Percentiles rank a stretch among this genome's conserved stretches.
Evolutionary conservation across 2,113 vertebrate species (phyloP).

Genomic region (Nerophis ophidion): DNA sequence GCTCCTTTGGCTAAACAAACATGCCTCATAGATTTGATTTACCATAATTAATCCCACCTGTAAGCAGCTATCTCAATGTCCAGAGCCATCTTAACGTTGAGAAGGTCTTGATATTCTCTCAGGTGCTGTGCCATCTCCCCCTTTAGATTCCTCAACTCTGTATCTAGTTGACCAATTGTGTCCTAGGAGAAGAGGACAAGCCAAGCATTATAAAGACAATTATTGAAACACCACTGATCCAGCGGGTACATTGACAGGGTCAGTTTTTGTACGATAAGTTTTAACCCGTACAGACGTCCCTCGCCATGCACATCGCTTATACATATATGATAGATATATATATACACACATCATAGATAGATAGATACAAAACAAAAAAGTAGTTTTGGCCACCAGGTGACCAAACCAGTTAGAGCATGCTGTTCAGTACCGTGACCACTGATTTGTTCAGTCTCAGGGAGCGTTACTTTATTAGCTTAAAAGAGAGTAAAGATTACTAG

Average conservation of each 20-base stretch:
- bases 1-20: too few relatives aligned
- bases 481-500: too few relatives aligned
- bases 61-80: constrained; percentile 93
- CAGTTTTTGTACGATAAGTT: constrained; percentile 6
- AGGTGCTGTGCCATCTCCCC: constrained; percentile 88
- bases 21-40: neutral
- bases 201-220: neutral
- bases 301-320: too few relatives aligned
- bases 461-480: too few relatives aligned
- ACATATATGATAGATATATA: too few relatives aligned
- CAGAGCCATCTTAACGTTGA: constrained; percentile 93
- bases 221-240: neutral
- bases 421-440: too few relatives aligned
- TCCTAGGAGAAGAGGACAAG: constrained; percentile 61
- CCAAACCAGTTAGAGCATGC: too few relatives aligned
- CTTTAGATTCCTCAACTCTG: constrained; percentile 83
- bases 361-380: too few relatives aligned
- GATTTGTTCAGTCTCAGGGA: too few relatives aligned
- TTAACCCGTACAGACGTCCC: neutral
- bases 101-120: constrained; percentile 89
- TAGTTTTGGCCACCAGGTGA: too few relatives aligned
- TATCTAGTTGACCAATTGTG: constrained; percentile 81
- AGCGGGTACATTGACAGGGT: neutral
- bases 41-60: constrained; percentile 64
- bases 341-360: too few relatives aligned